These are phyloP conservation scores for Steromphala cineraria DNA, from an alignment of 2,888 invertebrate species.

Conservation along the genomic window DNA sequence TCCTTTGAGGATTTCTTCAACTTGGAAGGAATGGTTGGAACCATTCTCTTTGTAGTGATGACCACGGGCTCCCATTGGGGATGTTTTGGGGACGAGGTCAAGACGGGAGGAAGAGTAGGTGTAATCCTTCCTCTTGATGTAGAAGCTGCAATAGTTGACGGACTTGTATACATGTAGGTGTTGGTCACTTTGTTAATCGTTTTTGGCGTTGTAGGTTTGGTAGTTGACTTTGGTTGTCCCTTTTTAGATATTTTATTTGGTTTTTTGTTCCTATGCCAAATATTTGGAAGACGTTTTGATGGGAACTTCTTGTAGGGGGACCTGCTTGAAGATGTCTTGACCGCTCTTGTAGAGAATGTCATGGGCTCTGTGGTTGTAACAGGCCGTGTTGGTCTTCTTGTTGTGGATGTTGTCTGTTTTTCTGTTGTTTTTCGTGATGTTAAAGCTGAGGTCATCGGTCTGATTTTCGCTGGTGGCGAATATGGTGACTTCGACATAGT, in stretches of 20 bases:
- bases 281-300: not conserved
- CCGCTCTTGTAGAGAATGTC: conserved; percentile 1
- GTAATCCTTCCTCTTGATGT: conserved; percentile 14
- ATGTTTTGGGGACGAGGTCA: not conserved
- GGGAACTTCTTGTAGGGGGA: not conserved
- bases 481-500: not conserved
- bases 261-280: not conserved
- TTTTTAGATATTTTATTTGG: not conserved
- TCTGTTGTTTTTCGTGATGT: not conserved
- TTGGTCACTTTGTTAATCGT: too few relatives aligned
- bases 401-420: not conserved
- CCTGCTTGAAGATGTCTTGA: not conserved
- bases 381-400: conserved; percentile 4
- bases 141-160: too few relatives aligned
- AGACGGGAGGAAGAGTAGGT: not conserved
- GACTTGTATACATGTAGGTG: too few relatives aligned
- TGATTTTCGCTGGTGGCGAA: not conserved
- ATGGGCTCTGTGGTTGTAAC: conserved; percentile 16
- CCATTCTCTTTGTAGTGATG: not conserved
- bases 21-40: not conserved
- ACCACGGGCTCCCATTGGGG: not conserved
- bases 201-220: not conserved
- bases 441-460: not conserved
- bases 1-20: conserved; percentile 1
- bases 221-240: not conserved